Percentiles rank a stretch among this genome's conserved stretches.
Evolutionary conservation across 2,797 vertebrate species (phyloP).

Genomic region (Thalassophryne amazonica): DNA sequence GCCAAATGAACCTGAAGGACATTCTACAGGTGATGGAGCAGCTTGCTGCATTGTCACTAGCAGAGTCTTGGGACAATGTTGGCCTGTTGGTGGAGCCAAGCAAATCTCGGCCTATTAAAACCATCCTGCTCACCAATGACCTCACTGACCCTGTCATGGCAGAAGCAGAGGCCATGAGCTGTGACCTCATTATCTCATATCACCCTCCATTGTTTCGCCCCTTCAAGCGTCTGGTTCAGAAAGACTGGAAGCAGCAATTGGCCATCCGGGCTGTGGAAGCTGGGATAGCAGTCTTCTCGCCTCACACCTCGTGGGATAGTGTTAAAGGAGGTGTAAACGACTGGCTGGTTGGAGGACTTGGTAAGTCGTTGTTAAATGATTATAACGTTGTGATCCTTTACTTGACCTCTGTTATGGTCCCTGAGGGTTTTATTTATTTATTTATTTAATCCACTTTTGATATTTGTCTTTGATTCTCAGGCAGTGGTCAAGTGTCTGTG

Average conservation of each 20-base stretch:
- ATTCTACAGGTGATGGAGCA: constrained; percentile 82
- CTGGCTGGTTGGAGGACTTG: constrained; percentile 89
- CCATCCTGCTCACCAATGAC: constrained; percentile 90
- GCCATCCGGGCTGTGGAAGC: constrained; percentile 85
- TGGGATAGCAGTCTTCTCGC: constrained; percentile 90
- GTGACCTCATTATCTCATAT: constrained; percentile 89
- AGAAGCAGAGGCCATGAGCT: constrained; percentile 80
- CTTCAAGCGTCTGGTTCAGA: constrained; percentile 83
- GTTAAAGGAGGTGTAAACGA: constrained; percentile 86
- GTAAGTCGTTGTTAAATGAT: constrained; percentile 74
- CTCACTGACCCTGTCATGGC: constrained; percentile 88
- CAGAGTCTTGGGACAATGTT: constrained; percentile 95
- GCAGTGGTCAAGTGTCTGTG: constrained; percentile 75
- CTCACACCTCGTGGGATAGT: constrained; percentile 90
- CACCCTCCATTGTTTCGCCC: constrained; percentile 90
- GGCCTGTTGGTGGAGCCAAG: constrained; percentile 92
- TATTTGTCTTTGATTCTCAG: constrained; percentile 51
- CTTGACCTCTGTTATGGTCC: background rate
- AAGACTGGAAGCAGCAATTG: constrained; percentile 90
- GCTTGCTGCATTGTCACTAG: constrained; percentile 87
- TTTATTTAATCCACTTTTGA: constrained; percentile 14
- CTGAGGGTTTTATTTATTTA: constrained; percentile 2
- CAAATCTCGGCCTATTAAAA: constrained; percentile 77
- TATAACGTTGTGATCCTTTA: constrained; percentile 11
- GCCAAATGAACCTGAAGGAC: constrained; percentile 79